phyloP scores from a whole-genome alignment of 2,888 invertebrate genomes.

The Aspidiotus rigidus region DNA sequence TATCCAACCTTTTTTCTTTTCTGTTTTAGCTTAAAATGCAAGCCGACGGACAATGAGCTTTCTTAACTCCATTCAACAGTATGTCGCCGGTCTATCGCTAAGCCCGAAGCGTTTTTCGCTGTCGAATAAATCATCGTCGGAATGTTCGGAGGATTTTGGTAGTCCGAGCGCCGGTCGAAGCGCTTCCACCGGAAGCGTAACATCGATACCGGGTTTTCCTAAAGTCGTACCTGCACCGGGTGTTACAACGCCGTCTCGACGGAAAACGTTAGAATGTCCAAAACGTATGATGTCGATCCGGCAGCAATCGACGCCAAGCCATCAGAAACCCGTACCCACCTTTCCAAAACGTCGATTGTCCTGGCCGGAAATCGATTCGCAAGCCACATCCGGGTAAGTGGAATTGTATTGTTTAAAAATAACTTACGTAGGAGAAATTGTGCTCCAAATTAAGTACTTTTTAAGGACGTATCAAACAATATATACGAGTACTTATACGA shows the following conservation, averaged over 20 bases:
- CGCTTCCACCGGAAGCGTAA: slow-evolving; percentile 36
- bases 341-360: slow-evolving; percentile 69
- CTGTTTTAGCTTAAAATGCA: slow-evolving; percentile 27
- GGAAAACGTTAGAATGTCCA: slow-evolving; percentile 58
- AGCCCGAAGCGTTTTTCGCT: slow-evolving; percentile 65
- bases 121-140: slow-evolving; percentile 55
- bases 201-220: slow-evolving; percentile 52
- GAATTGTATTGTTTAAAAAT: no score
- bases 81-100: slow-evolving; percentile 68
- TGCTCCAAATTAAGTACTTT: no score
- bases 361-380: slow-evolving; percentile 78
- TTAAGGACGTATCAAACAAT: no score
- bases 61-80: slow-evolving; percentile 73
- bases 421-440: no score
- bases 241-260: slow-evolving; percentile 46
- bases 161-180: slow-evolving; percentile 32
- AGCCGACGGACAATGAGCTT: slow-evolving; percentile 59
- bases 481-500: no score
- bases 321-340: slow-evolving; percentile 56
- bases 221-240: slow-evolving; percentile 64
- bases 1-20: slow-evolving; percentile 6
- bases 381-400: slow-evolving; percentile 70
- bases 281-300: slow-evolving; percentile 48
- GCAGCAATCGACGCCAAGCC: slow-evolving; percentile 43
- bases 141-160: slow-evolving; percentile 22